These are phyloP conservation scores for Dermatemys mawii DNA, from an alignment of 2,113 vertebrate species.

Conservation along the genomic window DNA sequence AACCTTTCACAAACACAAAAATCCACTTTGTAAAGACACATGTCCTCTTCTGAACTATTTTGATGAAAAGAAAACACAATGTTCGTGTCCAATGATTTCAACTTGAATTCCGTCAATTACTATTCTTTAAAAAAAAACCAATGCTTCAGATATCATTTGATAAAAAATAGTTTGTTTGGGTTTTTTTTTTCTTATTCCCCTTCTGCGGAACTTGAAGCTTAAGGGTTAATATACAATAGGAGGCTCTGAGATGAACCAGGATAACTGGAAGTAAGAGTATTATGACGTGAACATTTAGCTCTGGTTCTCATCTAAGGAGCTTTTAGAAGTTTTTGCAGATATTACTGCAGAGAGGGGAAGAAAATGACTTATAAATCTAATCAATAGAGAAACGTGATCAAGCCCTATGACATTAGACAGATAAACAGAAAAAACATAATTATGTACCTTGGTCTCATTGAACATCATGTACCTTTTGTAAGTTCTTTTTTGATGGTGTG, in stretches of 20 bases:
- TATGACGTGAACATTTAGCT: neutral
- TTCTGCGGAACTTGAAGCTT: neutral
- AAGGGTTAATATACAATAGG: neutral
- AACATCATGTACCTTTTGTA: neutral
- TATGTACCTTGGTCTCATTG: neutral
- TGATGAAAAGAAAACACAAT: neutral
- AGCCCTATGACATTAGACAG: neutral
- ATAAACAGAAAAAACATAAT: neutral
- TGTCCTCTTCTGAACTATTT: neutral
- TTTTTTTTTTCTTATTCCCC: neutral
- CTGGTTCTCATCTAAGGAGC: neutral
- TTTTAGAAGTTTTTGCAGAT: conserved; percentile 23
- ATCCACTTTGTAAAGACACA: neutral
- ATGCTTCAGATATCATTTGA: neutral
- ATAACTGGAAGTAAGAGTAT: neutral
- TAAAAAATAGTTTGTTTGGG: neutral
- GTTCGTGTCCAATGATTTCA: neutral
- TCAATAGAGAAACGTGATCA: neutral
- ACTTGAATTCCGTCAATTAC: neutral
- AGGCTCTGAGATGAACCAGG: neutral
- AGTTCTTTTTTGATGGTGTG: neutral
- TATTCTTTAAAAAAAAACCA: neutral
- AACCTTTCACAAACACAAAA: neutral
- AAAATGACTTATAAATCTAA: conserved; percentile 7
- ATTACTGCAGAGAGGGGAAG: neutral